Evolutionary conservation across 2,797 vertebrate genomes (phyloP), one percentile per base, ranked within the genome.

Genomic region (Synaphobranchus kaupii): DNA sequence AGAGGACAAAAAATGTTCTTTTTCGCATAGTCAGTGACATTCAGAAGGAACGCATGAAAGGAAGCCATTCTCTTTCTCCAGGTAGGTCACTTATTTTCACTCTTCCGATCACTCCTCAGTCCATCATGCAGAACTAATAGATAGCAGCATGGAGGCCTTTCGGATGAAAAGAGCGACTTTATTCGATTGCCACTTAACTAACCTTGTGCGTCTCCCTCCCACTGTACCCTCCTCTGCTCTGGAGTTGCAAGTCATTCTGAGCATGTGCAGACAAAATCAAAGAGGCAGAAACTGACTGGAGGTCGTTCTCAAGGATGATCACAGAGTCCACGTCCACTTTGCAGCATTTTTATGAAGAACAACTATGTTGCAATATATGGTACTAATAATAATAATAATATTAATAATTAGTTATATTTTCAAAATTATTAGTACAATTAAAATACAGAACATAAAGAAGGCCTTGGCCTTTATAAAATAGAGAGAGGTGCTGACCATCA

Each of bases 51-150:
- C 25, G n/a, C 28, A 5, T 48, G 60, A 54, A 86, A 73, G 76
- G 4, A 52, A 63, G 76, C 31, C 34, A 15, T 39, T 71, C 47
- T 56, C 9, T 8, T 1, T 85, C 58, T 60, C 31, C 76, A 88
- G 31, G 28, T 56, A 85, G 22, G 58, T 31, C 58, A 17, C 10
- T n/a, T 86, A 28, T 86, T 68, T 44, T 60, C 58, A 31, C 13
- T 54, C 84, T 89, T 88, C 80, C 71, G 52, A 68, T 83, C 78
- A 85, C 87, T 81, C 84, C 78, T 85, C 39, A n/a, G 12, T 58
- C 56, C 50, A 84, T 66, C 31, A 44, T 25, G 54, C 83, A 63
- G 54, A 84, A 39, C 83, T 66, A 47, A 84, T 63, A 60, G 13
- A 44, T 47, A 63, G 56, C 54, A 84, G 28, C 83, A 84, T 13